Evolutionary conservation across 2,113 vertebrate genomes (phyloP), one percentile per base, ranked within the genome.

Genomic region (Gobius niger): DNA sequence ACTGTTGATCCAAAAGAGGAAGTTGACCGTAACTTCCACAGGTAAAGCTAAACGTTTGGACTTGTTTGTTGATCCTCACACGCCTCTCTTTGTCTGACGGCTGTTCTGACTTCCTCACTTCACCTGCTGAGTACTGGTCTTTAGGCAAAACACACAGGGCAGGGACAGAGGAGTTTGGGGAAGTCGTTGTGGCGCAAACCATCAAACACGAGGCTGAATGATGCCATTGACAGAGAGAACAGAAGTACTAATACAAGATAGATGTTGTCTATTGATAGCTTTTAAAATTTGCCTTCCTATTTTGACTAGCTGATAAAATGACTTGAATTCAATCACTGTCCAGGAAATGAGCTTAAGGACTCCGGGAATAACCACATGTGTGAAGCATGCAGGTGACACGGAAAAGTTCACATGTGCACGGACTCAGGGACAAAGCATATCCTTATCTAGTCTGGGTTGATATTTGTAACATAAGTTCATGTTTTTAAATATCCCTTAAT

Each of bases 1-100:
- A 75, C 86, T 82, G 81, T 84, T 88, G 68, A 69, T 70, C 47
- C 47, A 88, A 92, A 92, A 90, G 85, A 60, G 90, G 91, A 93
- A 92, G 89, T 72, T 15, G 42, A 70, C 75, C 70, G 66, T 68
- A 78, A 68, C 82, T 78, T 85, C 68, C 63, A 76, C 16, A 65
- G 50, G 68, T 70, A 65, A 73, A 76, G 74, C 78, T 78, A 75
- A 87, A 85, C 73, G 47, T 70, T 69, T 75, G 73, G 44, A 68
- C 64, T 67, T 79, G 73, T 84, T 81, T 81, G 78, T 68, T 77
- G 63, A 76, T 73, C 66, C 15, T 46, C 52, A 14, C 52, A 63
- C 50, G 57, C 57, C 40, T 60, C 57, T 60, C 57, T 60, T 60
- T 60, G 57, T 60, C 57, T 60, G 40, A 9, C 7, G 15, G 34